A percentile compares a stretch with the other conserved stretches of the same genome.
These are phyloP conservation scores for Nansenia antarctica DNA, from an alignment of 2,113 vertebrate genomes.

Conservation along the genomic window DNA sequence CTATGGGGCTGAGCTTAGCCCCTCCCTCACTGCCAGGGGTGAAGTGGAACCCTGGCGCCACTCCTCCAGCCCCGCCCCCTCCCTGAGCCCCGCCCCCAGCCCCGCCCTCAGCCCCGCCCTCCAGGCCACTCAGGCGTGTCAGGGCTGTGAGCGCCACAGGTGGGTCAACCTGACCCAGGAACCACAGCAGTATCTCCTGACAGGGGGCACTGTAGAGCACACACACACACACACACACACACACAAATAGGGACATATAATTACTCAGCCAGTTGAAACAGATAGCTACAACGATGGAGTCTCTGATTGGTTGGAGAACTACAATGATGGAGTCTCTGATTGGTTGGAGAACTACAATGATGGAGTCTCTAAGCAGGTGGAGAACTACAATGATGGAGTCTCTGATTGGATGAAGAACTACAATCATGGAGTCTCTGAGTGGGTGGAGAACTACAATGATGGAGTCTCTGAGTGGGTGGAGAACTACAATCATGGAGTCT, in stretches of 20 bases:
- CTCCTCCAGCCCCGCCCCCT: background rate
- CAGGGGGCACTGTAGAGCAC: conserved; percentile 78
- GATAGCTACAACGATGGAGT: no score
- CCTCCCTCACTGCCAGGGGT: conserved; percentile 80
- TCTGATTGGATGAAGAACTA: no score
- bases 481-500: no score
- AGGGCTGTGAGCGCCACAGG: conserved; percentile 67
- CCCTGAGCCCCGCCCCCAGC: background rate
- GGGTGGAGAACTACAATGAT: no score
- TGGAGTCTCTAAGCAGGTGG: no score
- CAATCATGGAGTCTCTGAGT: no score
- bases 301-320: no score
- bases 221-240: background rate
- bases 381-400: no score
- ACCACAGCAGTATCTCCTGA: conserved; percentile 91
- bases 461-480: no score
- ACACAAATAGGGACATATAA: background rate
- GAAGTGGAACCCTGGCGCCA: conserved; percentile 75
- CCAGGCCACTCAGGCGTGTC: conserved; percentile 75
- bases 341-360: no score
- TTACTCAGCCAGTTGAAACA: background rate
- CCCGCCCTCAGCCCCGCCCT: conserved; percentile 1
- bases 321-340: no score
- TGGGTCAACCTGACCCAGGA: conserved; percentile 75
- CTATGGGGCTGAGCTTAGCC: conserved; percentile 61